Evolutionary conservation across 2,113 vertebrate genomes (phyloP).

Genomic region (Prunella fulvescens): DNA sequence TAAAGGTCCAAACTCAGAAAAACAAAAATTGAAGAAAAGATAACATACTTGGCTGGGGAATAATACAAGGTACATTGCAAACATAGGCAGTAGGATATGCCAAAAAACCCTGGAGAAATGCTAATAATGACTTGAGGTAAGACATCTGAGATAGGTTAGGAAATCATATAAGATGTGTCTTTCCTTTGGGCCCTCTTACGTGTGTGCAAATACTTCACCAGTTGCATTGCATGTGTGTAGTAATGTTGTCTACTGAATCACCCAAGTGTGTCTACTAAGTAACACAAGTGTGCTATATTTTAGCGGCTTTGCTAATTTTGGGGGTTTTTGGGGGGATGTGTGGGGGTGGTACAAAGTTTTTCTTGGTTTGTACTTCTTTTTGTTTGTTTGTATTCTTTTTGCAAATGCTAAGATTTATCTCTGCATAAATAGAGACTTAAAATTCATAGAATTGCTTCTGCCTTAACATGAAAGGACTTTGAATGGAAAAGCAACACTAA

Average conservation of each 20-base stretch:
- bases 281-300: neutral
- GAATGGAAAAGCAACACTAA: neutral
- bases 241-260: neutral
- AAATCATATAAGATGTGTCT: neutral
- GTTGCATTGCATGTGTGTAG: neutral
- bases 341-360: fast-evolving
- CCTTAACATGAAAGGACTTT: neutral
- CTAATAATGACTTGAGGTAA: neutral
- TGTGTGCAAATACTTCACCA: neutral
- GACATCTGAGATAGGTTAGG: neutral
- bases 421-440: neutral
- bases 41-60: neutral
- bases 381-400: neutral
- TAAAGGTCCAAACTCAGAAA: neutral
- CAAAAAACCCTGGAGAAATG: neutral
- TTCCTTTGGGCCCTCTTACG: neutral
- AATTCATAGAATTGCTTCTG: neutral
- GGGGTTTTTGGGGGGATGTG: fast-evolving
- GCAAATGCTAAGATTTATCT: neutral
- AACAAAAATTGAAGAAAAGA: neutral
- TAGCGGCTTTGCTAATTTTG: neutral
- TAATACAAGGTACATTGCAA: neutral
- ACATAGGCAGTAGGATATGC: neutral
- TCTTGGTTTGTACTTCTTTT: neutral
- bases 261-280: neutral